These are phyloP conservation scores for Cynaeus angustus DNA, from an alignment of 2,888 invertebrate genomes.

Conservation along the genomic window DNA sequence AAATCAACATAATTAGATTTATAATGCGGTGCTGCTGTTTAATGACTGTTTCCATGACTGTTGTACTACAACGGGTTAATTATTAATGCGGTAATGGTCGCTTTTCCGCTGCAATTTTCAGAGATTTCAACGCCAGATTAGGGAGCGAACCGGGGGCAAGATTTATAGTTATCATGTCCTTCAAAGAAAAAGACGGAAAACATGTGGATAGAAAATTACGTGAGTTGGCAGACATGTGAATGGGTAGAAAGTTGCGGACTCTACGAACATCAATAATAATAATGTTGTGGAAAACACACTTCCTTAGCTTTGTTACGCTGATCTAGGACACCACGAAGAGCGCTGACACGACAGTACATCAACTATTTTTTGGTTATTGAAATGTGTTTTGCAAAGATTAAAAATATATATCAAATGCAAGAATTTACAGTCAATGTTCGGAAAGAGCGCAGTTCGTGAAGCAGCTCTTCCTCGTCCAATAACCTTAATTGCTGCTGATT, in stretches of 20 bases:
- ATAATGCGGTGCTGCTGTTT: slow-evolving; percentile 40
- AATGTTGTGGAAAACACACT: slow-evolving; percentile 15
- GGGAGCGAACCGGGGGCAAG: slow-evolving; percentile 5
- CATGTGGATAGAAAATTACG: slow-evolving; percentile 11
- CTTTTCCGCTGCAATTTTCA: slow-evolving; percentile 32
- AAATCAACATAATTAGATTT: slow-evolving; percentile 45
- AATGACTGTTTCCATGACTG: slow-evolving; percentile 39
- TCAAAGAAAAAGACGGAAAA: slow-evolving; percentile 9
- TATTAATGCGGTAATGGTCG: slow-evolving; percentile 19
- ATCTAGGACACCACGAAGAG: not conserved
- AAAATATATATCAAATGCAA: too few relatives aligned
- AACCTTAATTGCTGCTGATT: slow-evolving; percentile 1
- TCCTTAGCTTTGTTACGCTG: slow-evolving; percentile 4
- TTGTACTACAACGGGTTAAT: slow-evolving; percentile 25
- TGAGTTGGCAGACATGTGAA: slow-evolving; percentile 3
- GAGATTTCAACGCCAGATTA: slow-evolving; percentile 40
- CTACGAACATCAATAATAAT: slow-evolving; percentile 14
- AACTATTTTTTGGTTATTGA: too few relatives aligned
- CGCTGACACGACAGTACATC: too few relatives aligned
- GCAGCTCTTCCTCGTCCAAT: not conserved
- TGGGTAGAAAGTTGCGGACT: slow-evolving; percentile 9
- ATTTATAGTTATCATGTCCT: slow-evolving; percentile 4
- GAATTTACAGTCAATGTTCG: too few relatives aligned
- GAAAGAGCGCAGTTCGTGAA: too few relatives aligned
- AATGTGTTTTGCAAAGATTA: too few relatives aligned